Conservation (phyloP, 2,888 invertebrate genomes). For the Tanytarsus gracilentus region DNA sequence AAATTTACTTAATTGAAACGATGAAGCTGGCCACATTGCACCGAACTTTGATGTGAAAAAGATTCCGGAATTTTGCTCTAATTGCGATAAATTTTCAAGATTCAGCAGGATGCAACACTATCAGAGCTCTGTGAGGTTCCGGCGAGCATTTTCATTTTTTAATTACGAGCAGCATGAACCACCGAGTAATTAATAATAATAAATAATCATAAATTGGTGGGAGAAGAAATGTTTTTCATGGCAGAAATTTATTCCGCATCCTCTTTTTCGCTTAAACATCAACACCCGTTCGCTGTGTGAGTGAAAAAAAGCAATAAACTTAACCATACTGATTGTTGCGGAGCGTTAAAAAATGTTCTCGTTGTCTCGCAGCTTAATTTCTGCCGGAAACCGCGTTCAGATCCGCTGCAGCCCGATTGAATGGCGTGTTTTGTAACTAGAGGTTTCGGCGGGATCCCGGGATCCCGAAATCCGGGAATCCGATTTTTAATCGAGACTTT, state of each 20-base stretch:
- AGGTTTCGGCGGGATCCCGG: neutral
- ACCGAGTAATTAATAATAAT: conserved; percentile 27
- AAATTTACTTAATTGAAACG: conserved; percentile 26
- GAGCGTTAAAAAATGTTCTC: neutral
- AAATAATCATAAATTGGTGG: conserved; percentile 27
- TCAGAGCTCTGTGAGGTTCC: neutral
- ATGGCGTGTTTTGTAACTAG: conserved; percentile 7
- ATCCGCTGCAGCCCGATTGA: neutral
- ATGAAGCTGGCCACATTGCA: too few species aligned
- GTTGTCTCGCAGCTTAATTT: conserved; percentile 14
- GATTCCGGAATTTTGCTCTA: neutral
- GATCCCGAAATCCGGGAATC: too few species aligned
- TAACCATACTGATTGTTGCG: conserved; percentile 8
- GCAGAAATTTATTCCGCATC: neutral
- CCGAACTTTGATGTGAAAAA: too few species aligned
- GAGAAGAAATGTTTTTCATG: conserved; percentile 26
- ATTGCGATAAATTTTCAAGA: neutral
- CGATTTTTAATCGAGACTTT: too few species aligned
- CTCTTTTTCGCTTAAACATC: conserved; percentile 9
- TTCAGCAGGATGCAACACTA: neutral
- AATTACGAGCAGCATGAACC: conserved; percentile 12
- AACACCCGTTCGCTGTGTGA: neutral
- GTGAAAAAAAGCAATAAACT: conserved; percentile 16
- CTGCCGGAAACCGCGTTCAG: conserved; percentile 22
- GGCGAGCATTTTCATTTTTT: neutral